A percentile compares a stretch with the other conserved stretches of the same genome.
phyloP scores from a whole-genome alignment of 2,888 invertebrate genomes.

The Polymixis flavicincta region DNA sequence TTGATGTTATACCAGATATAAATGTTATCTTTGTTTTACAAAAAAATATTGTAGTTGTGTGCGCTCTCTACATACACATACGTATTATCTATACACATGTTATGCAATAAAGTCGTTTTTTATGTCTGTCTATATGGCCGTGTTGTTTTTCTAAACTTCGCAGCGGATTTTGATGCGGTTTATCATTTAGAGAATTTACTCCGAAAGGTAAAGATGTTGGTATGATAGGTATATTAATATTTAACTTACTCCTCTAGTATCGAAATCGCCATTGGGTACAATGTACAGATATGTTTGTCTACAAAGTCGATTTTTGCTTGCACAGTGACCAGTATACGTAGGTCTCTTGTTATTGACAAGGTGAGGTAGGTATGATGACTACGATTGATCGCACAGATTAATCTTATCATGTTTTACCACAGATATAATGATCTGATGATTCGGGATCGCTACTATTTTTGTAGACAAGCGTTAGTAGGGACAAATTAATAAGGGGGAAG shows the following conservation, averaged over 20 bases:
- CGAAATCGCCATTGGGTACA: neutral
- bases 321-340: neutral
- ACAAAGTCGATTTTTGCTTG: neutral
- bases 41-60: neutral
- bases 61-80: neutral
- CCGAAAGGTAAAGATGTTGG: no score
- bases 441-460: no score
- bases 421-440: neutral
- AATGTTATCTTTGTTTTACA: constrained; percentile 12
- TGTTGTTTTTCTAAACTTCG: neutral
- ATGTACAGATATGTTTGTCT: neutral
- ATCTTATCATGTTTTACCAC: neutral
- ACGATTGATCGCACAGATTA: neutral
- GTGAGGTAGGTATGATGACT: neutral
- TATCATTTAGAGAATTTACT: neutral
- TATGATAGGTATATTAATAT: neutral
- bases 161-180: neutral
- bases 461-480: no score
- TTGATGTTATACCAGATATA: neutral
- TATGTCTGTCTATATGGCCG: neutral
- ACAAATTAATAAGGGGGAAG: no score
- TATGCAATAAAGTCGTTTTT: no score
- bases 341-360: neutral
- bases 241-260: neutral
- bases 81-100: neutral